These are phyloP conservation scores for Archivesica marissinica DNA, from an alignment of 1,140 invertebrate genomes.

Conservation along the genomic window DNA sequence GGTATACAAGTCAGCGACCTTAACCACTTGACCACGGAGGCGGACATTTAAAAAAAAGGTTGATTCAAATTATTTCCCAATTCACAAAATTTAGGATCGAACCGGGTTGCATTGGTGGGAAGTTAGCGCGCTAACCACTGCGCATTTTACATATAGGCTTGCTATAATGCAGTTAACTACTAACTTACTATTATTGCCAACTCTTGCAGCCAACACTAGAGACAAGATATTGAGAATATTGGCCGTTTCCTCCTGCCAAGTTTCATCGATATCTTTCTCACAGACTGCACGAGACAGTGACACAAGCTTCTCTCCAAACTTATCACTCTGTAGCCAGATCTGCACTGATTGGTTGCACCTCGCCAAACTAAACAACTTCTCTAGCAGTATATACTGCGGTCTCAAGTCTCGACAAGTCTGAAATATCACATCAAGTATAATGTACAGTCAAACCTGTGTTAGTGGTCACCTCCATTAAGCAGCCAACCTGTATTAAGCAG, in stretches of 20 bases:
- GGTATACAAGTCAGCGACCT: too few species aligned
- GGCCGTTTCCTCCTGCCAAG: conserved; percentile 45
- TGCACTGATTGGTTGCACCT: conserved; percentile 43
- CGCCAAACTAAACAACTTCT: conserved; percentile 62
- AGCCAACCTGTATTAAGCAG: too few species aligned
- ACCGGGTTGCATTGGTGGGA: too few species aligned
- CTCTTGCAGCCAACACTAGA: conserved; percentile 69
- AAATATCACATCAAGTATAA: too few species aligned
- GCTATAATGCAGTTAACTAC: background rate
- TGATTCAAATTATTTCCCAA: too few species aligned
- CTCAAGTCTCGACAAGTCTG: conserved; percentile 42
- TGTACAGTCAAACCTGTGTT: too few species aligned
- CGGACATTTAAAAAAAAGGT: too few species aligned
- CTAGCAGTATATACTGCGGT: conserved; percentile 60
- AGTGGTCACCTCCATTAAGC: too few species aligned
- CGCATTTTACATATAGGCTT: too few species aligned
- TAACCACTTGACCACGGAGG: too few species aligned
- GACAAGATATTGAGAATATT: conserved; percentile 67
- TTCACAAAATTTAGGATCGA: too few species aligned
- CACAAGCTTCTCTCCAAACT: conserved; percentile 69
- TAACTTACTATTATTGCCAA: conserved; percentile 66
- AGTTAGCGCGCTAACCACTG: too few species aligned
- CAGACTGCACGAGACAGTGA: conserved; percentile 68
- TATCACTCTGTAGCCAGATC: conserved; percentile 69
- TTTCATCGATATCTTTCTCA: conserved; percentile 50